Conservation (phyloP, 2,888 invertebrate genomes). For the Drosophila robusta region DNA sequence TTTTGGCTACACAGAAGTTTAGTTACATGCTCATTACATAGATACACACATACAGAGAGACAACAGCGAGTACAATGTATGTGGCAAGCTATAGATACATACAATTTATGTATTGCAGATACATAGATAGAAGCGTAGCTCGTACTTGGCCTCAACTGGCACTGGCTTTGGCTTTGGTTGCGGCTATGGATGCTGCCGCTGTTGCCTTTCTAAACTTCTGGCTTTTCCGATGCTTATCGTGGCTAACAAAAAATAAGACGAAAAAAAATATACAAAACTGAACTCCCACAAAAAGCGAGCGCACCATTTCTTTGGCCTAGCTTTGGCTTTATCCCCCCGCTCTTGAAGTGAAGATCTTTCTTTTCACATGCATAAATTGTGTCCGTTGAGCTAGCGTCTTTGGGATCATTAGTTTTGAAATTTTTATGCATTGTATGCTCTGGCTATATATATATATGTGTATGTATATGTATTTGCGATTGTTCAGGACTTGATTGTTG, state of each 20-base stretch:
- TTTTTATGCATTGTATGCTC: conserved; percentile 57
- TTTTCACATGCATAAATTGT: conserved; percentile 76
- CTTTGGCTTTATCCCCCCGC: conserved; percentile 26
- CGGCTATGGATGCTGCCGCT: conserved; percentile 45
- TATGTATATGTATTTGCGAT: conserved; percentile 37
- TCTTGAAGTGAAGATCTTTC: conserved; percentile 53
- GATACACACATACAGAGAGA: conserved; percentile 38
- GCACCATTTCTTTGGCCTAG: conserved; percentile 67
- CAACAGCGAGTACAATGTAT: conserved; percentile 46
- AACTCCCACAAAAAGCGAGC: conserved; percentile 67
- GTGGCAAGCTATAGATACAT: conserved; percentile 69
- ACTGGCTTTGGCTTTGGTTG: conserved; percentile 41
- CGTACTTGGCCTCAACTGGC: conserved; percentile 38
- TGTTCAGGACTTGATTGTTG: conserved; percentile 70
- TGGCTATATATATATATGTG: conserved; percentile 14
- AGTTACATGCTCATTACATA: conserved; percentile 80
- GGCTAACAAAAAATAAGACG: conserved; percentile 24
- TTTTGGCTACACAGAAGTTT: conserved; percentile 79
- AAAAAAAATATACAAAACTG: conserved; percentile 18
- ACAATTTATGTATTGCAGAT: conserved; percentile 79
- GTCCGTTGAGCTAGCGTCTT: conserved; percentile 35
- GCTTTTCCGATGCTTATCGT: conserved; percentile 78
- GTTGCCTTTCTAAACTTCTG: conserved; percentile 76
- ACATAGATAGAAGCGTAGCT: conserved; percentile 65
- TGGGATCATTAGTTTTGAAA: conserved; percentile 72